These are phyloP conservation scores for Centrocercus urophasianus DNA, from an alignment of 2,113 vertebrate species.

Conservation along the genomic window DNA sequence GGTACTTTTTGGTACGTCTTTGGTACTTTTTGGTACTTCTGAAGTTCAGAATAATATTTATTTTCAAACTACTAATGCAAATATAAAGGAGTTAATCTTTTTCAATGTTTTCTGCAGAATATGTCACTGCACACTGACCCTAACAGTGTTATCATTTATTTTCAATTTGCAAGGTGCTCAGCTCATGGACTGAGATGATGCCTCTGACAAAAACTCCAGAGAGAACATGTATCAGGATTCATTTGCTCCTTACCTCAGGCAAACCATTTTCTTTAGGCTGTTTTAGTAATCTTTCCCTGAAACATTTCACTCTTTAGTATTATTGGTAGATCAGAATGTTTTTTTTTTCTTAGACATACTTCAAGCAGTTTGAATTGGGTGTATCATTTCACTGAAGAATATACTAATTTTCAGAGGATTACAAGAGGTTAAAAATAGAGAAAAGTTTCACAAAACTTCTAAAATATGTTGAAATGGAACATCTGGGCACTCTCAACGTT, in stretches of 20 bases:
- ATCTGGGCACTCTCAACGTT: neutral
- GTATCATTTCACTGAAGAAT: neutral
- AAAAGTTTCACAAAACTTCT: neutral
- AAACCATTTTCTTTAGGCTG: neutral
- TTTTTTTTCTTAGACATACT: neutral
- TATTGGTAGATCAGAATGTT: neutral
- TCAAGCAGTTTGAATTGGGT: neutral
- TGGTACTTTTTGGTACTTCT: neutral
- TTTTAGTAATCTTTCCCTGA: neutral
- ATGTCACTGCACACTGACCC: accelerated
- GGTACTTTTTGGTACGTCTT: neutral
- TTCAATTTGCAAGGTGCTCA: neutral
- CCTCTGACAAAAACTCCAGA: neutral
- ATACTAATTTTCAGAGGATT: neutral
- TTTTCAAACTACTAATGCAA: neutral
- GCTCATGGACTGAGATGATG: neutral
- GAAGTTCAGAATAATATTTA: neutral
- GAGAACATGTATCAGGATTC: neutral
- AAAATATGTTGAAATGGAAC: slow-evolving; percentile 9
- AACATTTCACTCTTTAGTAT: neutral
- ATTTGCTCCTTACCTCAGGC: neutral
- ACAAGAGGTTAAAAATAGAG: neutral
- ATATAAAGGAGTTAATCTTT: neutral
- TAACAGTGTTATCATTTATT: neutral
- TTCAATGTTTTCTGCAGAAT: neutral